Base-by-base conservation (phyloP, 2,797 vertebrate species). In the Cyprinodon diabolis region DNA sequence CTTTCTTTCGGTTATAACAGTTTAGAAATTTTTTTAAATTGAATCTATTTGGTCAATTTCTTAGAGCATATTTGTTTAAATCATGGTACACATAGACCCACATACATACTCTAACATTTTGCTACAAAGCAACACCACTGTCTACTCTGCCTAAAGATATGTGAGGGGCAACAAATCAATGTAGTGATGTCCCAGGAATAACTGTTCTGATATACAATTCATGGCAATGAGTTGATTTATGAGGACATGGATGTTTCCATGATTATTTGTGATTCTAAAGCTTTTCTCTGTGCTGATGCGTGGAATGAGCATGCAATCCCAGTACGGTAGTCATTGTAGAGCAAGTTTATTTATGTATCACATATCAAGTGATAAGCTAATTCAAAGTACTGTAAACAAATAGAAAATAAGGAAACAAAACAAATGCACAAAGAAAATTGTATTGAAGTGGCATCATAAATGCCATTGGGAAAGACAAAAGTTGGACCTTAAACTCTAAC, bases 1-100 rank as follows among this genome's bases (percentile, higher is more conserved):
- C 72, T 72, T 66, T 77, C 58, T 75, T 58, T 7, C 2, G 52
- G 37, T 2, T 48, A 40, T 87, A 83, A 82, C 84, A 82, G 66
- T 60, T 79, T 78, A 21, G 69, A 30, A n/a, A n/a, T n/a, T n/a
- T n/a, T n/a, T n/a, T 68, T 70, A 45, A 14, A 45, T 63, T 9
- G 62, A 57, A 75, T 81, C 57, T 21, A 70, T 68, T 84, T 23
- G 1, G 74, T 73, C 52, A 67, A 69, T 21, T 14, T 68, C 52
- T 47, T 14, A 30, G 7, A 17, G 52, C 47, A 63, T 40, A 35
- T 43, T 56, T 2, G 56, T 15, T 74, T 25, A 5, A 57, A 23
- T 30, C 30, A 30, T 30, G 30, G 30, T 30, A 30, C 30, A 30
- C 30, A 30, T 30, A 30, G 30, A 30, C 2, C 2, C 30, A 30